Percentiles rank a stretch among this genome's conserved stretches.
phyloP scores from a whole-genome alignment of 2,797 vertebrate genomes.

The Pseudopleuronectes americanus region DNA sequence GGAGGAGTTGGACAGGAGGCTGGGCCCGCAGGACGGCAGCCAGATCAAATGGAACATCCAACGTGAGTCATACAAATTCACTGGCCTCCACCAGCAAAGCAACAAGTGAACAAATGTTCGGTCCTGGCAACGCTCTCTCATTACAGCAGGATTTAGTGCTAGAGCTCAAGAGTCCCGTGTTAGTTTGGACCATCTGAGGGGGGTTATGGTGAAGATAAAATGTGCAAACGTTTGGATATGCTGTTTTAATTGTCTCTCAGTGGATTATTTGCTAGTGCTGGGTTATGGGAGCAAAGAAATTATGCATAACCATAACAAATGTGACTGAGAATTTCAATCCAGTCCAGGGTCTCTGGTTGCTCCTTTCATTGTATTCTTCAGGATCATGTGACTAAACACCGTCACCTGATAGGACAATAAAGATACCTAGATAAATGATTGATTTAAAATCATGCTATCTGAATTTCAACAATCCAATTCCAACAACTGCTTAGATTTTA shows the following conservation, averaged over 20 bases:
- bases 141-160: conserved; percentile 53
- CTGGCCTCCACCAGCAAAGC: conserved; percentile 30
- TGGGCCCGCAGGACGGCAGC: conserved; percentile 76
- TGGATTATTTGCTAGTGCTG: not conserved
- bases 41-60: conserved; percentile 87
- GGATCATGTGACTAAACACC: not conserved
- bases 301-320: not conserved
- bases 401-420: not conserved
- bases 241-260: conserved; percentile 22
- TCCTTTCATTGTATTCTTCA: not conserved
- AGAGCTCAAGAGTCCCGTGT: conserved; percentile 42
- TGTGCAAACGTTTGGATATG: conserved; percentile 14
- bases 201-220: conserved; percentile 41
- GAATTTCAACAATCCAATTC: too few relatives aligned
- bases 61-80: conserved; percentile 80
- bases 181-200: conserved; percentile 53
- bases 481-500: too few relatives aligned
- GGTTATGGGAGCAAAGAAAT: conserved; percentile 5
- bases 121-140: conserved; percentile 34
- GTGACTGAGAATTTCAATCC: not conserved
- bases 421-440: too few relatives aligned
- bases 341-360: not conserved
- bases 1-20: conserved; percentile 78
- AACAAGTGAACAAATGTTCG: conserved; percentile 64
- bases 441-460: too few relatives aligned